These are phyloP conservation scores for Andricus curvator DNA, from an alignment of 2,888 invertebrate genomes.

Conservation along the genomic window DNA sequence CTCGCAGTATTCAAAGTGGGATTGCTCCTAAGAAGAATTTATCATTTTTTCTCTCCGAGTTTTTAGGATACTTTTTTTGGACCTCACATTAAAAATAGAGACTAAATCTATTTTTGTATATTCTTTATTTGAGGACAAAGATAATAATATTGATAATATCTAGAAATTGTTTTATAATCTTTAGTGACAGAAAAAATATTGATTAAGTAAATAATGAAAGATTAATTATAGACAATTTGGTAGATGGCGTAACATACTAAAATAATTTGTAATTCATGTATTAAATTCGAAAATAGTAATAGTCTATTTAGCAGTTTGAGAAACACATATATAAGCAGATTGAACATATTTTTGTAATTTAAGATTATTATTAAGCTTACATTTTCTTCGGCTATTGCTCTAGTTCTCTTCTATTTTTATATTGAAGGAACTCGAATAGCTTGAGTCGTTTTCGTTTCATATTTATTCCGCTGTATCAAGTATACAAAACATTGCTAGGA, in stretches of 20 bases:
- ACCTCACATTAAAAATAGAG: background rate
- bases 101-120: background rate
- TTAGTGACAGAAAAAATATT: background rate
- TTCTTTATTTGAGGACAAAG: slow-evolving; percentile 19
- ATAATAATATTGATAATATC: slow-evolving; percentile 19
- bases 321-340: background rate
- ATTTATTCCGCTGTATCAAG: background rate
- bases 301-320: background rate
- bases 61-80: too few relatives aligned
- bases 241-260: background rate
- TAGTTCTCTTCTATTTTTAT: background rate
- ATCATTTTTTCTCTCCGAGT: too few relatives aligned
- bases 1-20: background rate
- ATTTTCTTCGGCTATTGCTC: background rate
- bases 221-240: background rate
- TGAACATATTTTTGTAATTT: background rate
- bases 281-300: background rate
- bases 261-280: background rate
- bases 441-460: slow-evolving; percentile 11
- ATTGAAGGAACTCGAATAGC: background rate
- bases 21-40: slow-evolving; percentile 7
- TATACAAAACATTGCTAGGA: slow-evolving; percentile 17
- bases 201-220: background rate
- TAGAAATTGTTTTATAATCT: slow-evolving; percentile 1
- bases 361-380: background rate